Conservation (phyloP, 1,140 invertebrate genomes). For the Periplaneta americana region DNA sequence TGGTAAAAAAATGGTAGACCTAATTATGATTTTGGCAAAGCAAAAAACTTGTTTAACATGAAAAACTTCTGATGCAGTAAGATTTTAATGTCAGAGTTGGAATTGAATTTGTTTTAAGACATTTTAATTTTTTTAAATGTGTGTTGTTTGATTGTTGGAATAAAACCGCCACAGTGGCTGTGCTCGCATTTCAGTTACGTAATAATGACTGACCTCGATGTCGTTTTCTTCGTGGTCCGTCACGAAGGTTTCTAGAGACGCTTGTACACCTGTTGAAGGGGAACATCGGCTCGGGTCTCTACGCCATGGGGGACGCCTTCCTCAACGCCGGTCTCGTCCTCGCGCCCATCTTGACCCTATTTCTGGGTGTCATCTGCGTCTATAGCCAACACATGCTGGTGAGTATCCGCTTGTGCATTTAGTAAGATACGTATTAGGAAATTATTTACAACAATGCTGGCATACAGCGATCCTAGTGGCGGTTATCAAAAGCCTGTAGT, state of each 20-base stretch:
- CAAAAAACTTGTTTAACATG: no score
- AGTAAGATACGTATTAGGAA: no score
- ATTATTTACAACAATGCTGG: no score
- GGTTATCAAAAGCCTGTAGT: no score
- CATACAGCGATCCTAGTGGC: no score
- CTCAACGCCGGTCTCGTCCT: slow-evolving; percentile 65
- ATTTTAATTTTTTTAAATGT: no score
- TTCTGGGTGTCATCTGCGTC: slow-evolving; percentile 63
- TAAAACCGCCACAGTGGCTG: slow-evolving; percentile 10
- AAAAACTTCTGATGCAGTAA: no score
- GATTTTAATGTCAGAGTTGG: no score
- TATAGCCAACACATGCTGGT: slow-evolving; percentile 69
- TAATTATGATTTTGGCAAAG: no score
- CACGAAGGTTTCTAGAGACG: slow-evolving; percentile 58
- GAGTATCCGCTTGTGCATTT: slow-evolving; percentile 26
- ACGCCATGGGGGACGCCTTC: slow-evolving; percentile 71
- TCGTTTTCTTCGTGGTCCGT: neutral
- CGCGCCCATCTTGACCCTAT: slow-evolving; percentile 54
- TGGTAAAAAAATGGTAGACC: no score
- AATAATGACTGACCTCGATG: neutral
- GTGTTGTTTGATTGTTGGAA: neutral
- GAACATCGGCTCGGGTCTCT: slow-evolving; percentile 68
- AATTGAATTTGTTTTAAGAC: no score
- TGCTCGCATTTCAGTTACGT: neutral
- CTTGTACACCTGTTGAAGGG: slow-evolving; percentile 69